Percentiles rank a stretch among this genome's conserved stretches.
Conservation (phyloP, 2,888 invertebrate genomes). For the Ctenicera cuprea region DNA sequence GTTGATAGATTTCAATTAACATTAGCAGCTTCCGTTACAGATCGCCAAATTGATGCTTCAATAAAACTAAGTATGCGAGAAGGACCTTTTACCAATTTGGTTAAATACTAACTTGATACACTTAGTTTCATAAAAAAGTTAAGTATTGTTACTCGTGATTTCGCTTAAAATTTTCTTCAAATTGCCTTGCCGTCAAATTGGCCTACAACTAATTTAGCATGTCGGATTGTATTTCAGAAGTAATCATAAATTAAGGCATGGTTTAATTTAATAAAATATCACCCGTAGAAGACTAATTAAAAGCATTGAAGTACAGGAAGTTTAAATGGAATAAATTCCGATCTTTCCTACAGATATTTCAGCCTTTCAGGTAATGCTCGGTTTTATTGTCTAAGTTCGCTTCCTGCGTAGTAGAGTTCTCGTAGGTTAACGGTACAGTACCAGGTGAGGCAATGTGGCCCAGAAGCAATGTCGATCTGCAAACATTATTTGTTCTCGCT, state of each 20-base stretch:
- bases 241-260: background rate
- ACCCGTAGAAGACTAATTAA: slow-evolving; percentile 10
- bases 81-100: no score
- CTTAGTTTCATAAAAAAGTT: no score
- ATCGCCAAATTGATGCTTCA: no score
- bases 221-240: background rate
- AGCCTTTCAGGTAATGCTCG: slow-evolving; percentile 8
- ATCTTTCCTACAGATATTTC: slow-evolving; percentile 16
- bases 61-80: no score
- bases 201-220: background rate
- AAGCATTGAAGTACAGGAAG: slow-evolving; percentile 18
- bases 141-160: no score
- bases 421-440: slow-evolving; percentile 28
- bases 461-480: slow-evolving; percentile 25
- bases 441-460: slow-evolving; percentile 38
- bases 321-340: background rate
- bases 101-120: no score
- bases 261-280: slow-evolving; percentile 4
- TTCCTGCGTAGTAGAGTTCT: slow-evolving; percentile 25
- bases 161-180: background rate
- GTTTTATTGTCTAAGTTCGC: slow-evolving; percentile 13
- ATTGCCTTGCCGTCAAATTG: background rate
- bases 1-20: no score
- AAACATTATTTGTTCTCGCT: slow-evolving; percentile 22
- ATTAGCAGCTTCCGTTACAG: no score